Base-by-base conservation (phyloP, 2,113 vertebrate species). In the Kobus ellipsiprymnus region DNA sequence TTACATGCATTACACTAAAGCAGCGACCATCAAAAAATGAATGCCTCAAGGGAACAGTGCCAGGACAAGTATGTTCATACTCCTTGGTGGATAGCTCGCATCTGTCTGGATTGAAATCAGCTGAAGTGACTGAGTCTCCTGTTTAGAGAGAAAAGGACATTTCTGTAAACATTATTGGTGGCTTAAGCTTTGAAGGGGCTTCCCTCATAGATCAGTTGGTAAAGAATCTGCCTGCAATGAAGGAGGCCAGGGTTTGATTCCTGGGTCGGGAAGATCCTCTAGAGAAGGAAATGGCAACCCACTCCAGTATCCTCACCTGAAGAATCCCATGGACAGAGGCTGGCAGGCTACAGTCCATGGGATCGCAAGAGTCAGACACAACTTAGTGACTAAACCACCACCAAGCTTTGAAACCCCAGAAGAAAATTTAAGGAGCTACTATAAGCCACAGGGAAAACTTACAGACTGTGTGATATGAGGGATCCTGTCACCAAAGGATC, bases 341-440 rank as follows among this genome's bases (percentile, higher is more conserved):
- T 71, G 64, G 64, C 64, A 36, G n/a, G n/a, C 64, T 71, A 36
- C 64, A 71, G 64, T 71, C 64, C n/a, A 71, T 21, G 2, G 64
- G n/a, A 21, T 71, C 17, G 0, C n/a, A 36, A 71, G 64, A 71
- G 64, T 71, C 4, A 0, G 9, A 71, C 64, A 71, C 17, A 36
- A 71, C n/a, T 71, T 36, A 71, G 17, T 11, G 64, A 71, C n/a
- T 71, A 71, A 71, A 71, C 64, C 64, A 71, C n/a, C 64, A 71
- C 4, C 9, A 67, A 99, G 98, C 97, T 99, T 99, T 98, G 98
- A 99, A 98, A 99, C 98, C 14, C 99, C 98, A 97, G 98, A 99
- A 93, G 98, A 99, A 90, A 99, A 98, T 97, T 97, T 99, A 94
- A 94, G 98, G 87, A 98, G 98, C 97, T 98, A 99, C 87, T 98